Percentiles rank a stretch among this genome's conserved stretches.
These are phyloP conservation scores for Luperina testacea DNA, from an alignment of 2,888 invertebrate species.

Conservation along the genomic window DNA sequence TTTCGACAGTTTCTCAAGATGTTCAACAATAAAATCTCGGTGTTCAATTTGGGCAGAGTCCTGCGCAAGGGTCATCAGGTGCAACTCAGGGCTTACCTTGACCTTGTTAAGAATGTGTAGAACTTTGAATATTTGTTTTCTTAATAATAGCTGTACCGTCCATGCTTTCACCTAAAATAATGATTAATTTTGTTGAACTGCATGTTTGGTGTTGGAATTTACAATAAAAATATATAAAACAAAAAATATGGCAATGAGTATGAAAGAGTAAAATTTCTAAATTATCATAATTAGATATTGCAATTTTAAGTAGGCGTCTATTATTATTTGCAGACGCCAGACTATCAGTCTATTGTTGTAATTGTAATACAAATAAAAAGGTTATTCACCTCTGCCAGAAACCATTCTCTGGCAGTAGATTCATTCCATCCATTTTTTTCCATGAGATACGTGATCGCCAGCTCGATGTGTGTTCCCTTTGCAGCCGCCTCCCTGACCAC, in stretches of 20 bases:
- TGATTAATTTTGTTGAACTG: background rate
- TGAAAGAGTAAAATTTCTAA: background rate
- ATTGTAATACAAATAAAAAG: slow-evolving; percentile 44
- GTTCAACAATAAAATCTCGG: slow-evolving; percentile 92
- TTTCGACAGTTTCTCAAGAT: slow-evolving; percentile 89
- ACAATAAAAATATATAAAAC: background rate
- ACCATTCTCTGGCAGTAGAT: slow-evolving; percentile 89
- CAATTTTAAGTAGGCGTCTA: slow-evolving; percentile 6
- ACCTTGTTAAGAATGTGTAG: slow-evolving; percentile 91
- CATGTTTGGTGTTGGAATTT: background rate
- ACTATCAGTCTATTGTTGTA: slow-evolving; percentile 26
- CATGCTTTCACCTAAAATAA: slow-evolving; percentile 90
- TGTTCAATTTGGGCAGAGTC: slow-evolving; percentile 90
- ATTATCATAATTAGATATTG: slow-evolving; percentile 3
- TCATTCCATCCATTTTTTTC: slow-evolving; percentile 88
- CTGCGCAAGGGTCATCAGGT: slow-evolving; percentile 90
- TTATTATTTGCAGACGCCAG: background rate
- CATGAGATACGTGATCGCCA: slow-evolving; percentile 91
- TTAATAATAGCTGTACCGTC: slow-evolving; percentile 91
- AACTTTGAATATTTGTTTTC: slow-evolving; percentile 92
- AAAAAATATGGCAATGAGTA: slow-evolving; percentile 4
- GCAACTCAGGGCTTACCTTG: slow-evolving; percentile 89
- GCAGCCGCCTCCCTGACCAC: slow-evolving; percentile 92
- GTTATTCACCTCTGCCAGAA: slow-evolving; percentile 88
- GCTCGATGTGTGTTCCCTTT: slow-evolving; percentile 91